phyloP scores from a whole-genome alignment of 2,888 invertebrate genomes.

The Sepioteuthis lessoniana region DNA sequence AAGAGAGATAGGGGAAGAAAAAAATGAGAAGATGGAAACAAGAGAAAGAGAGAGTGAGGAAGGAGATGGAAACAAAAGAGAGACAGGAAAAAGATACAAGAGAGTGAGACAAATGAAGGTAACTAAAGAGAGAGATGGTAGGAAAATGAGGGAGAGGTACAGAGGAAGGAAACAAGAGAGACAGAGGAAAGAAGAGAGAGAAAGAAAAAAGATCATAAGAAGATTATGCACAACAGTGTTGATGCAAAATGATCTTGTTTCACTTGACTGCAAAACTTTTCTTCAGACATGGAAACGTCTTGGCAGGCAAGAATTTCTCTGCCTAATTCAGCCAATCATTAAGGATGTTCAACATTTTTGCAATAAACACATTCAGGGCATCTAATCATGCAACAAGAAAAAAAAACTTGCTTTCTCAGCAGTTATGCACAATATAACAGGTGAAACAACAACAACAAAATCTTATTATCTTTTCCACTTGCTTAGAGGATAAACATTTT shows the following conservation, averaged over 20 bases:
- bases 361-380: not conserved
- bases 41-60: no score
- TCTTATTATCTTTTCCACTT: not conserved
- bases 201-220: not conserved
- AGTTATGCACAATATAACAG: not conserved
- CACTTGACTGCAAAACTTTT: not conserved
- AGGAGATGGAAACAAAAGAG: no score
- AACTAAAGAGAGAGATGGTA: no score
- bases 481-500: not conserved
- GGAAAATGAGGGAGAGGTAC: no score
- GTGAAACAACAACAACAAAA: not conserved
- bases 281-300: not conserved
- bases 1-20: no score
- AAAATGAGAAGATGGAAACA: no score
- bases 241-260: not conserved
- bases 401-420: not conserved
- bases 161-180: no score
- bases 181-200: no score
- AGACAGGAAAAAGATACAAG: no score
- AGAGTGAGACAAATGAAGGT: no score
- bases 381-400: constrained; percentile 35
- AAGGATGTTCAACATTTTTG: not conserved
- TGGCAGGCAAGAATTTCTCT: not conserved
- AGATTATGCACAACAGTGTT: not conserved
- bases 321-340: no score